These are phyloP conservation scores for Centropus unirufus DNA, from an alignment of 2,113 vertebrate genomes.

Conservation along the genomic window DNA sequence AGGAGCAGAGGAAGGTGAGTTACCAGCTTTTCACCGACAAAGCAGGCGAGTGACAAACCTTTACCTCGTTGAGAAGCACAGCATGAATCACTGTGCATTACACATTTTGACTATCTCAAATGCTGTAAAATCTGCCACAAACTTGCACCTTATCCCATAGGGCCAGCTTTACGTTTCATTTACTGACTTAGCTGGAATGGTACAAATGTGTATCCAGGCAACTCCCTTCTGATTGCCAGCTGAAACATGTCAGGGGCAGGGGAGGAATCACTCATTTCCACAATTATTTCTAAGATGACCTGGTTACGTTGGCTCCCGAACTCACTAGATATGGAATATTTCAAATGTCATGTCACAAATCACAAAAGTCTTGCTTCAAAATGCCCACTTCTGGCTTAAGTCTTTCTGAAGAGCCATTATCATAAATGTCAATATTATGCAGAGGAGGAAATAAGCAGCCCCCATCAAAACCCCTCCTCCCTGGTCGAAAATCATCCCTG, in stretches of 20 bases:
- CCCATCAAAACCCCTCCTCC: neutral
- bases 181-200: neutral
- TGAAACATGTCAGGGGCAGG: neutral
- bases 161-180: neutral
- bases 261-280: neutral
- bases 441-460: neutral
- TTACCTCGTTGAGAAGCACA: neutral
- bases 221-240: neutral
- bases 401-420: neutral
- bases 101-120: neutral
- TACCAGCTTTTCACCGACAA: neutral
- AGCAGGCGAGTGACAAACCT: neutral
- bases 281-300: neutral
- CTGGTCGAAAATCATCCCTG: neutral
- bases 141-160: neutral
- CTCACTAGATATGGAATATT: neutral
- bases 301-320: neutral
- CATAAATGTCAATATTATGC: neutral
- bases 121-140: neutral
- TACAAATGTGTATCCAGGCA: neutral
- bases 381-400: neutral
- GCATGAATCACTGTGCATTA: rapidly evolving
- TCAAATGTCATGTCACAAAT: neutral
- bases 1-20: neutral
- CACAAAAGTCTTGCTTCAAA: neutral